Percentiles rank a stretch among this genome's conserved stretches.
These are phyloP conservation scores for Brachirus orientalis DNA, from an alignment of 2,113 vertebrate genomes.

Conservation along the genomic window DNA sequence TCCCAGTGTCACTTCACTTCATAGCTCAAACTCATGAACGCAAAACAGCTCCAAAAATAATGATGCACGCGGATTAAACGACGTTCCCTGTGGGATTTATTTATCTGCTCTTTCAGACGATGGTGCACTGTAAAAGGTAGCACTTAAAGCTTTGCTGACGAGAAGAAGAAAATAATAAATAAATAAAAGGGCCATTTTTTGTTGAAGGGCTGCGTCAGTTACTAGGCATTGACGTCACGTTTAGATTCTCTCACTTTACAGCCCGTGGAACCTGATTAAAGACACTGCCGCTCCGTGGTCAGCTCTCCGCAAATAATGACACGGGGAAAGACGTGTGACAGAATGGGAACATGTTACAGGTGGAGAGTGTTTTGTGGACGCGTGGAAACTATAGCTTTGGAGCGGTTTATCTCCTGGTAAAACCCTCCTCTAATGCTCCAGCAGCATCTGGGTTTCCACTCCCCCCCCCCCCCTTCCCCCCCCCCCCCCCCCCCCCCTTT, in stretches of 20 bases:
- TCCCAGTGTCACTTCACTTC: constrained; percentile 65
- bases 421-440: constrained; percentile 54
- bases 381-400: constrained; percentile 42
- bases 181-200: constrained; percentile 80
- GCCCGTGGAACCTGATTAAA: constrained; percentile 91
- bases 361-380: constrained; percentile 39
- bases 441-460: constrained; percentile 53
- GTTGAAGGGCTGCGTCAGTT: constrained; percentile 89
- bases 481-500: too few relatives aligned
- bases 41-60: constrained; percentile 57
- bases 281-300: constrained; percentile 82
- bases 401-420: constrained; percentile 58
- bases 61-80: constrained; percentile 38
- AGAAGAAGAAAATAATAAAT: constrained; percentile 75
- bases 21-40: constrained; percentile 69
- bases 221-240: constrained; percentile 86
- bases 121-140: constrained; percentile 78
- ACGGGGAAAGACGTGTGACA: constrained; percentile 41
- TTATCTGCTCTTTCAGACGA: constrained; percentile 44
- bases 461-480: background rate
- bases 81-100: constrained; percentile 24
- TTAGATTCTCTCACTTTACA: constrained; percentile 93
- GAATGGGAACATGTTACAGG: constrained; percentile 46
- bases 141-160: constrained; percentile 88
- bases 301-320: constrained; percentile 58